Base-by-base conservation (phyloP, 1,140 invertebrate genomes). In the Solenopsis fugax region DNA sequence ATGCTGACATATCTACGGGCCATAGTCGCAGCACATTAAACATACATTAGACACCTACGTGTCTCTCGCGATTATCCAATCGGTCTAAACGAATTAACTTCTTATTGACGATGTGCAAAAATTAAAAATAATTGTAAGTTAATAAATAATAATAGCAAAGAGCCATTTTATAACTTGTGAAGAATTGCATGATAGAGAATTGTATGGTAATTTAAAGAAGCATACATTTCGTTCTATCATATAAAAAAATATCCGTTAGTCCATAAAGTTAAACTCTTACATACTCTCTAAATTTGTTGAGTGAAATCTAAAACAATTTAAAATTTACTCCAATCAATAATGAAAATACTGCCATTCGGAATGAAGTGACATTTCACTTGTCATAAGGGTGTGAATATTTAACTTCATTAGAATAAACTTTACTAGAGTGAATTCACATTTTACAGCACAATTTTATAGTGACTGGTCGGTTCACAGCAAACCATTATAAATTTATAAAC, bases 41-140 rank as follows among this genome's bases (percentile, higher is more conserved):
- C 56, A 24, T 50, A 72, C 72, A 64, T 86, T 48, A 72, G 37
- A 73, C 67, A 69, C 84, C 72, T 64, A 87, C 72, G n/a, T 86
- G 34, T 62, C 13, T 2, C 18, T 16, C 7, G 45, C 54, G 45
- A 77, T 85, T 37, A 77, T 50, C 45, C 65, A 69, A 62, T 29
- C 7, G 18, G 12, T 81, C 7, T 45, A 72, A 64, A 45, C 16
- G 13, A 86, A 21, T 87, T 62, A 60, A 58, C 41, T 48, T n/a
- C n/a, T 7, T 18, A 5, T 18, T 45, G 3, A 76, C 5, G 9
- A 41, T 41, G 12, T 41, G 56, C 4, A 29, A 10, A 48, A 45
- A 77, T 45, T 10, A 48, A 4, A 12, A 1, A 58, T 58, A 34
- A 75, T 29, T 41, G 18, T 7, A 45, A 58, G 10, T 76, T 18